Conservation (phyloP, 2,888 invertebrate genomes). For the Cheilosia vernalis region DNA sequence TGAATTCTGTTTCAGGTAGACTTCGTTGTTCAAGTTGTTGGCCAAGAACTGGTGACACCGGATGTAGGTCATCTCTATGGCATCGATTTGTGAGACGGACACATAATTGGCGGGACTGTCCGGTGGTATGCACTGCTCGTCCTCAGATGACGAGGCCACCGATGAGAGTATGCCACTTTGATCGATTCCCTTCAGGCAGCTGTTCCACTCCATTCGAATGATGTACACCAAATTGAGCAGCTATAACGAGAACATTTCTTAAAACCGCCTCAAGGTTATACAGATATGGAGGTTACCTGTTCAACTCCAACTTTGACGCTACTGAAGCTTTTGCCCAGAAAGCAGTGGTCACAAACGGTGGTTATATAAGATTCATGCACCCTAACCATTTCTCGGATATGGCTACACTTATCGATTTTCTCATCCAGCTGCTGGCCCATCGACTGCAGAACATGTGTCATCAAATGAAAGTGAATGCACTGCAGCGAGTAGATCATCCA, state of each 20-base stretch:
- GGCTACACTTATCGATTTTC: conserved; percentile 78
- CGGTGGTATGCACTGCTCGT: conserved; percentile 59
- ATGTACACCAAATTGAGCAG: conserved; percentile 81
- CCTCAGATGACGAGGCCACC: conserved; percentile 70
- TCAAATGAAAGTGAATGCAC: conserved; percentile 84
- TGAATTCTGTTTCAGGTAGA: conserved; percentile 78
- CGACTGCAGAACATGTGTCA: conserved; percentile 83
- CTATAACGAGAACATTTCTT: conserved; percentile 65
- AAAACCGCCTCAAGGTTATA: too few relatives aligned
- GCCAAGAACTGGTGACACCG: conserved; percentile 82
- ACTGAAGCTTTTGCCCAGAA: conserved; percentile 77
- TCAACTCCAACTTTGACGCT: conserved; percentile 79
- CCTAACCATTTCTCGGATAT: conserved; percentile 79
- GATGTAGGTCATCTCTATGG: conserved; percentile 82
- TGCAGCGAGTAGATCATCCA: conserved; percentile 85
- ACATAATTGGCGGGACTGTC: conserved; percentile 76
- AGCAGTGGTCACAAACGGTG: conserved; percentile 80
- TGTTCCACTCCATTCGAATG: conserved; percentile 81
- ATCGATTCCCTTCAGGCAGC: conserved; percentile 78
- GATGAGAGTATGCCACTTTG: conserved; percentile 56
- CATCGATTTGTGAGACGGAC: conserved; percentile 79
- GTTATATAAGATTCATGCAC: conserved; percentile 81
- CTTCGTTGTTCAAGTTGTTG: conserved; percentile 79
- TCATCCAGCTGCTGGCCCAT: conserved; percentile 80
- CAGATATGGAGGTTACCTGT: conserved; percentile 75